Percentiles rank a stretch among this genome's conserved stretches.
These are phyloP conservation scores for Megalonaias nervosa DNA, from an alignment of 1,140 invertebrate genomes.

Conservation along the genomic window DNA sequence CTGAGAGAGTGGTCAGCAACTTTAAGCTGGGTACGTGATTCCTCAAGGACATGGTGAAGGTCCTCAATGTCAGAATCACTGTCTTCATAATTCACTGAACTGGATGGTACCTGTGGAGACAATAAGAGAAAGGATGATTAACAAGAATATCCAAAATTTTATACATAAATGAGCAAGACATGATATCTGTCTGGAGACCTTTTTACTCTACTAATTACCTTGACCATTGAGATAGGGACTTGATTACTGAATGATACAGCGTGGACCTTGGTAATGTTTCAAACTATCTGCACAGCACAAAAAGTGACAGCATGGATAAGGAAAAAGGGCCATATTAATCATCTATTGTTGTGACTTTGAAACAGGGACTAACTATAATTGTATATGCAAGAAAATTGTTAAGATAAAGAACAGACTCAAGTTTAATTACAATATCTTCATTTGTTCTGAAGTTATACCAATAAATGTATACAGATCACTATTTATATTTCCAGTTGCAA, in stretches of 20 bases:
- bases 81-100: slow-evolving; percentile 64
- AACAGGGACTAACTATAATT: background rate
- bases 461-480: too few relatives aligned
- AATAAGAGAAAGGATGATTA: background rate
- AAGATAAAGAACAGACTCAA: background rate
- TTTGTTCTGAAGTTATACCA: too few relatives aligned
- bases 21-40: slow-evolving; percentile 74
- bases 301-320: too few relatives aligned
- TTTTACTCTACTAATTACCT: too few relatives aligned
- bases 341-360: background rate
- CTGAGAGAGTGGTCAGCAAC: slow-evolving; percentile 75
- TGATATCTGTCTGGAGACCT: too few relatives aligned
- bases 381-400: background rate
- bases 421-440: too few relatives aligned
- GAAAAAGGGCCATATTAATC: too few relatives aligned
- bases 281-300: too few relatives aligned
- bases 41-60: slow-evolving; percentile 75
- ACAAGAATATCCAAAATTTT: background rate
- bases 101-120: slow-evolving; percentile 21
- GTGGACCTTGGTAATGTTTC: too few relatives aligned
- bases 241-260: too few relatives aligned
- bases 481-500: too few relatives aligned
- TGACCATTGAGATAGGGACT: too few relatives aligned
- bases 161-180: background rate
- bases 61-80: slow-evolving; percentile 81